Evolutionary conservation across 2,113 vertebrate genomes (phyloP).

Genomic region (Ornithorhynchus anatinus): DNA sequence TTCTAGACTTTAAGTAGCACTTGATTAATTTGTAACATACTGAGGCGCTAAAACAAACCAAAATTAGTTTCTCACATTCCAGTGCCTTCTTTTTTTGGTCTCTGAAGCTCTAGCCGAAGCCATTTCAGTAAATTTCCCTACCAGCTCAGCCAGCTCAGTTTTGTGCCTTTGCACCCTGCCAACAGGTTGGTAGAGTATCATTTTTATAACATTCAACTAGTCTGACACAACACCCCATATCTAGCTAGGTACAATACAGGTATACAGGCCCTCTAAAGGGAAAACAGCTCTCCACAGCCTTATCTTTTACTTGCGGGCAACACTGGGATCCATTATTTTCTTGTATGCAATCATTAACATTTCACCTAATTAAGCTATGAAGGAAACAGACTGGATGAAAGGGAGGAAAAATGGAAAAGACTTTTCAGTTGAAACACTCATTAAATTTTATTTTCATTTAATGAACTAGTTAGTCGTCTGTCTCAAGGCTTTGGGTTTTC

Average conservation of each 20-base stretch:
- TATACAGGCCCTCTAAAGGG: not conserved
- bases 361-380: no score
- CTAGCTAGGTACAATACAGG: not conserved
- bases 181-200: conserved; percentile 6
- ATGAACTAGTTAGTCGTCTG: not conserved
- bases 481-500: not conserved
- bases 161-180: conserved; percentile 26
- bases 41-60: conserved; percentile 69
- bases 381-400: not conserved
- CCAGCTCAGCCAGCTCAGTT: conserved; percentile 15
- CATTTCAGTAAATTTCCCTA: conserved; percentile 60
- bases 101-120: conserved; percentile 46
- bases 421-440: not conserved
- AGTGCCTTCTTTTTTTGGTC: conserved; percentile 51
- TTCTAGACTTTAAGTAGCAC: conserved; percentile 77
- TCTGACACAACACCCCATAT: not conserved
- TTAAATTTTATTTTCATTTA: not conserved
- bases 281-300: conserved; percentile 2
- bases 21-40: conserved; percentile 83
- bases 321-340: not conserved
- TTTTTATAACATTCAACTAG: conserved; percentile 39
- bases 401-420: not conserved
- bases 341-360: conserved; percentile 32
- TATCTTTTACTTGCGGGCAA: not conserved
- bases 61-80: conserved; percentile 78